Evolutionary conservation across 1,140 invertebrate species (phyloP).

Genomic region (Anagrus nilaparvatae): DNA sequence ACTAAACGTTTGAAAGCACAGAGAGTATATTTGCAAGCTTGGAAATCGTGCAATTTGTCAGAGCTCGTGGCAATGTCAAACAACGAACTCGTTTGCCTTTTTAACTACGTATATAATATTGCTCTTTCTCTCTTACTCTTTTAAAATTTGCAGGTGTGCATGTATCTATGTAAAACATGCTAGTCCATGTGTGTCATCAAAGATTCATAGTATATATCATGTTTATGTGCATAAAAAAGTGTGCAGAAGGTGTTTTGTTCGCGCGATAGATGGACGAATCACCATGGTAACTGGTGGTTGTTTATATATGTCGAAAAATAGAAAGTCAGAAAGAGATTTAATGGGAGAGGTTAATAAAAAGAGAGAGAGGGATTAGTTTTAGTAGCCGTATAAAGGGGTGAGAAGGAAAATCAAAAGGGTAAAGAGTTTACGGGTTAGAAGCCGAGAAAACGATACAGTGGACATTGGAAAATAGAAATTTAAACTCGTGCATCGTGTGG

Average conservation of each 20-base stretch:
- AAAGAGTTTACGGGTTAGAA: conserved; percentile 11
- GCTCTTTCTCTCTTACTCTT: no score
- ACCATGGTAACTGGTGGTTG: conserved; percentile 40
- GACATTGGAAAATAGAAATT: conserved; percentile 8
- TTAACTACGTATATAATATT: no score
- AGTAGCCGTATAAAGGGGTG: conserved; percentile 11
- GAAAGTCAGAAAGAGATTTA: not conserved
- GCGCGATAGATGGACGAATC: conserved; percentile 36
- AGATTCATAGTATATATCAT: no score
- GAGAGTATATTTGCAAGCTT: no score
- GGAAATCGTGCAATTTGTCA: conserved; percentile 16
- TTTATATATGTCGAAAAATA: conserved; percentile 30
- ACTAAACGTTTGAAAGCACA: no score
- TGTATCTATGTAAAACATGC: no score
- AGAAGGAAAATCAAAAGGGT: conserved; percentile 18
- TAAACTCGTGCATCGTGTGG: conserved; percentile 28
- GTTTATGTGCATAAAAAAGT: not conserved
- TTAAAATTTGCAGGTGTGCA: no score
- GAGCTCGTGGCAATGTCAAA: no score
- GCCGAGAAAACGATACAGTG: conserved; percentile 7
- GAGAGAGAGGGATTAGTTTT: conserved; percentile 16
- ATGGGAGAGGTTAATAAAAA: conserved; percentile 15
- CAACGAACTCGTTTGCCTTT: no score
- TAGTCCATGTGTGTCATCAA: no score
- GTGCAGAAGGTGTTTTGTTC: conserved; percentile 34